Conservation (phyloP, 2,113 vertebrate genomes). For the Psephotus haematonotus region DNA sequence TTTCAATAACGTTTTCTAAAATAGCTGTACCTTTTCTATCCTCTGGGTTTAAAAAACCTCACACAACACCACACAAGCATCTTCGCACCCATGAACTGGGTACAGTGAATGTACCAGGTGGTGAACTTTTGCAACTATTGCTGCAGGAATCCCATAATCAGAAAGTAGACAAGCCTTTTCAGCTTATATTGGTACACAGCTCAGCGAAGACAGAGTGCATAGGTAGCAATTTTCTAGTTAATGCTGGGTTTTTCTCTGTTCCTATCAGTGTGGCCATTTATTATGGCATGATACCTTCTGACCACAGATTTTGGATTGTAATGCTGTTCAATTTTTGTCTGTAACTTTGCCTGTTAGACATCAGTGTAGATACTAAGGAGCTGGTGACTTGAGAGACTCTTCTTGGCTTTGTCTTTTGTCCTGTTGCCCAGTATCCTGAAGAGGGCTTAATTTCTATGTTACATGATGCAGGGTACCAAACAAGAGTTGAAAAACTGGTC, state of each 20-base stretch:
- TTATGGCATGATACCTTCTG: not conserved
- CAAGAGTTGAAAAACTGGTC: not conserved
- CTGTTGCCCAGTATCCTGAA: not conserved
- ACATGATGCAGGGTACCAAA: not conserved
- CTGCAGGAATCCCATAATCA: not conserved
- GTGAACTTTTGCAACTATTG: not conserved
- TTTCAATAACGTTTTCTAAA: not conserved
- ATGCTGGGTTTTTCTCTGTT: accelerated
- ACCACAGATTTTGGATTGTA: not conserved
- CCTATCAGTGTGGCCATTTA: not conserved
- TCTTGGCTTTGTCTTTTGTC: not conserved
- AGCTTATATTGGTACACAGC: not conserved
- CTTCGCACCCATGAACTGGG: accelerated
- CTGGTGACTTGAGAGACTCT: not conserved
- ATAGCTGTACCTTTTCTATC: not conserved
- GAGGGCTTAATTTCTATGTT: not conserved
- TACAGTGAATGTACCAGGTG: not conserved
- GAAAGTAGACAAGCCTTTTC: not conserved
- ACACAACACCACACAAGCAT: not conserved
- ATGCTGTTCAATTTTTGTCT: not conserved
- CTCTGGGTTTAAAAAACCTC: not conserved
- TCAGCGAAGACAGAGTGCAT: not conserved
- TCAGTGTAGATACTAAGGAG: not conserved
- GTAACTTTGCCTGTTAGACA: not conserved
- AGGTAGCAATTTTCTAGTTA: not conserved